Conservation (phyloP, 1,140 invertebrate genomes). For the Aphidius ervi region DNA sequence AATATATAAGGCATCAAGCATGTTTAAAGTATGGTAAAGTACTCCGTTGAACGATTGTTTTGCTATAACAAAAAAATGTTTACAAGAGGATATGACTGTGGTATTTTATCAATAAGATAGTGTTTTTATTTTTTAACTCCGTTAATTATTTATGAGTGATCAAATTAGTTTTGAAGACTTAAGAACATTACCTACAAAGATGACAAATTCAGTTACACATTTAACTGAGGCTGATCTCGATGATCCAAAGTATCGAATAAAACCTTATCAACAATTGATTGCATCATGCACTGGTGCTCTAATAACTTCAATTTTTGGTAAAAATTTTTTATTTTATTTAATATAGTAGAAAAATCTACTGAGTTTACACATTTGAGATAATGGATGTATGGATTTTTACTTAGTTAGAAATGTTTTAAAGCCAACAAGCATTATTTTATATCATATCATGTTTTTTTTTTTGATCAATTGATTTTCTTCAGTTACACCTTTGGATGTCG, state of each 20-base stretch:
- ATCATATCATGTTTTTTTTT: slow-evolving; percentile 10
- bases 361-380: neutral
- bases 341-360: too few species aligned
- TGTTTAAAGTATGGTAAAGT: too few species aligned
- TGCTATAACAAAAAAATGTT: too few species aligned
- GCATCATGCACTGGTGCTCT: slow-evolving; percentile 86
- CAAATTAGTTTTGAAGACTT: too few species aligned
- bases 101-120: too few species aligned
- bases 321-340: slow-evolving; percentile 33
- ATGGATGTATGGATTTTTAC: slow-evolving; percentile 12
- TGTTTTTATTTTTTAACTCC: too few species aligned
- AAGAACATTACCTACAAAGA: slow-evolving; percentile 11
- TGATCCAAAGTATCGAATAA: slow-evolving; percentile 73
- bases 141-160: too few species aligned
- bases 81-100: too few species aligned
- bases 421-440: neutral
- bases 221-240: slow-evolving; percentile 52
- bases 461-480: slow-evolving; percentile 31
- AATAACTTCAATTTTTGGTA: slow-evolving; percentile 85
- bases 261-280: slow-evolving; percentile 81
- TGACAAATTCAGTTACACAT: slow-evolving; percentile 15
- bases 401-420: neutral
- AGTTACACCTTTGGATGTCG: slow-evolving; percentile 98
- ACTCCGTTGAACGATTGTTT: too few species aligned
- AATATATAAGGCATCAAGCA: too few species aligned